phyloP scores from a whole-genome alignment of 1,140 invertebrate genomes.

The Cyclina sinensis region DNA sequence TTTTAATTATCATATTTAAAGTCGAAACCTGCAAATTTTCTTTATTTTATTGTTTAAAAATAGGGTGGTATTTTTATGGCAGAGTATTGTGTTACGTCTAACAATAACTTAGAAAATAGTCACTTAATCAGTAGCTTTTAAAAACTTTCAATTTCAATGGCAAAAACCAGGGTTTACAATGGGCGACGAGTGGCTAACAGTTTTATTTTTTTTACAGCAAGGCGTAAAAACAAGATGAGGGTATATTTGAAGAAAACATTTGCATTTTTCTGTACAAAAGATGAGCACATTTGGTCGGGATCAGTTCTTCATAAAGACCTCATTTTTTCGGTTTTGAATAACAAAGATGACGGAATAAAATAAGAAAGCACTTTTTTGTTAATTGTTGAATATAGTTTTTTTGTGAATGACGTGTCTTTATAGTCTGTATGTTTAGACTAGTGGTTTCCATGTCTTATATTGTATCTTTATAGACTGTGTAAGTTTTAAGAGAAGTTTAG shows the following conservation, averaged over 20 bases:
- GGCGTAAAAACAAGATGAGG: background rate
- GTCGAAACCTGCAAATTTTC: too few species aligned
- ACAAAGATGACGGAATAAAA: too few species aligned
- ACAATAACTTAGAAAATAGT: background rate
- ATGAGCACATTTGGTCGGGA: too few species aligned
- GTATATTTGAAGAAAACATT: background rate
- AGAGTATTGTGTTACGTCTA: background rate
- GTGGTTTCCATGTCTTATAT: too few species aligned
- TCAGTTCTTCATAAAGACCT: too few species aligned
- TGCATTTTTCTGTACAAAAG: slow-evolving; percentile 12
- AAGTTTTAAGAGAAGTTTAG: too few species aligned
- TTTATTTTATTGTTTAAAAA: background rate
- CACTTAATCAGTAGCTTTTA: slow-evolving; percentile 6
- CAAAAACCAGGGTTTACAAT: background rate
- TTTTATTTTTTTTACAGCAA: background rate
- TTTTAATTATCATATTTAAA: background rate
- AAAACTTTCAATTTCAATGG: background rate
- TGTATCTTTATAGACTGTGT: too few species aligned
- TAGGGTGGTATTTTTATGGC: slow-evolving; percentile 26
- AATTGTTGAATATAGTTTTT: too few species aligned
- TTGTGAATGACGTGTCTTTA: too few species aligned
- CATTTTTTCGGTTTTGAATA: too few species aligned
- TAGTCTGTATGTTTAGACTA: too few species aligned
- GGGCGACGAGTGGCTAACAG: background rate
- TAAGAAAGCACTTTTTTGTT: too few species aligned